phyloP scores from a whole-genome alignment of 2,113 vertebrate species.

The Lampris megalopsis region DNA sequence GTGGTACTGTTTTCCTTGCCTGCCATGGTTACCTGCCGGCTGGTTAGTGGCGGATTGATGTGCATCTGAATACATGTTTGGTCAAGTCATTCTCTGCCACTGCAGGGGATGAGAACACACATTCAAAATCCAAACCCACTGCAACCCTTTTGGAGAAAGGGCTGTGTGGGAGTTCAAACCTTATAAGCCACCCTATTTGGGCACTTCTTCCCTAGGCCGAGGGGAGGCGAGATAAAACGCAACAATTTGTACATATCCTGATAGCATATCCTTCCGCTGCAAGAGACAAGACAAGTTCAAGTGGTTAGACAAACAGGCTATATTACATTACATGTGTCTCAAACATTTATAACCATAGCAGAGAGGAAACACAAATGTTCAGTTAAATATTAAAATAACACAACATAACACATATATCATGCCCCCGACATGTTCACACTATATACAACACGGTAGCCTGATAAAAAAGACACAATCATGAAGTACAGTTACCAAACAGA shows the following conservation, averaged over 20 bases:
- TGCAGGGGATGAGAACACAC: constrained; percentile 60
- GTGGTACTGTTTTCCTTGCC: constrained; percentile 75
- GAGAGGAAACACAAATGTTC: background rate
- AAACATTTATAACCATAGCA: too few relatives aligned
- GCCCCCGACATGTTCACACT: background rate
- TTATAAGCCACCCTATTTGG: constrained; percentile 98
- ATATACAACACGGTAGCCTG: background rate
- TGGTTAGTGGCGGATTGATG: constrained; percentile 70
- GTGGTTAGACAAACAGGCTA: constrained; percentile 61
- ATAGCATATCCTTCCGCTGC: constrained; percentile 94
- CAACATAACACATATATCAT: background rate
- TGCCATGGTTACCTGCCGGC: constrained; percentile 73
- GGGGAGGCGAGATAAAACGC: constrained; percentile 93
- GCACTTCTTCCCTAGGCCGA: constrained; percentile 98
- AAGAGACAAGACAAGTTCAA: constrained; percentile 84
- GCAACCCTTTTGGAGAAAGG: constrained; percentile 61
- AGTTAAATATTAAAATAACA: background rate
- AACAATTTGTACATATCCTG: constrained; percentile 99
- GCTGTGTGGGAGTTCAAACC: constrained; percentile 89
- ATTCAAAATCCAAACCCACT: constrained; percentile 60
- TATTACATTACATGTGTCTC: constrained; percentile 1
- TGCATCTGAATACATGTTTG: constrained; percentile 46
- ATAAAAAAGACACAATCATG: background rate
- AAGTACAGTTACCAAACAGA: constrained; percentile 7
- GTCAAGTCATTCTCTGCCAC: constrained; percentile 52